Conservation (phyloP, 2,888 invertebrate genomes). For the Celastrina argiolus region DNA sequence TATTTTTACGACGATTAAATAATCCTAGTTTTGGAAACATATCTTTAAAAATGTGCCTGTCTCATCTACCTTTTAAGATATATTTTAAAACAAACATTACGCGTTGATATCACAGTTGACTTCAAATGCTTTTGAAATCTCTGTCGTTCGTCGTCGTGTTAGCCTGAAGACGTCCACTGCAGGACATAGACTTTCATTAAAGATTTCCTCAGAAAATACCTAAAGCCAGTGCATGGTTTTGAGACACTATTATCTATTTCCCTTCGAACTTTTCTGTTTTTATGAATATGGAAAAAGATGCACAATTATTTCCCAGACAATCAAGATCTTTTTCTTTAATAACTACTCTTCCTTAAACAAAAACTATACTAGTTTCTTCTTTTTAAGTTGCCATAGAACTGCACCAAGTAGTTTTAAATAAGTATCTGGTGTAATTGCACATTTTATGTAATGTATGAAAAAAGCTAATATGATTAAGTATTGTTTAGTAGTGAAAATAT, state of each 20-base stretch:
- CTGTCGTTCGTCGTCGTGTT: no score
- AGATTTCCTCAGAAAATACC: no score
- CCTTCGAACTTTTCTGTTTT: background rate
- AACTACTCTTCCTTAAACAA: background rate
- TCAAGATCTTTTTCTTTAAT: background rate
- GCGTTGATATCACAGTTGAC: background rate
- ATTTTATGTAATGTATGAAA: background rate
- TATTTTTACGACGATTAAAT: background rate
- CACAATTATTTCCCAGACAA: background rate
- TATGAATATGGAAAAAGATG: background rate
- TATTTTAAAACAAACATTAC: background rate
- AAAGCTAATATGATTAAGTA: background rate
- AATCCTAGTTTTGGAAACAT: background rate
- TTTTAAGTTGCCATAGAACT: constrained; percentile 21
- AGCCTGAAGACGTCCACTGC: no score
- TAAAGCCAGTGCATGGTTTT: background rate
- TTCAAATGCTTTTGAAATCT: background rate
- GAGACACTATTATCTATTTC: background rate
- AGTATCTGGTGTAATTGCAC: constrained; percentile 15
- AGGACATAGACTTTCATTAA: no score
- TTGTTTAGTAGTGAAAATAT: background rate
- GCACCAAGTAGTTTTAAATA: constrained; percentile 6
- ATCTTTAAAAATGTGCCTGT: constrained; percentile 17
- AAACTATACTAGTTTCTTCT: background rate
- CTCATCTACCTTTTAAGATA: constrained; percentile 12